Base-by-base conservation (phyloP, 2,113 vertebrate species). In the Boleophthalmus pectinirostris region DNA sequence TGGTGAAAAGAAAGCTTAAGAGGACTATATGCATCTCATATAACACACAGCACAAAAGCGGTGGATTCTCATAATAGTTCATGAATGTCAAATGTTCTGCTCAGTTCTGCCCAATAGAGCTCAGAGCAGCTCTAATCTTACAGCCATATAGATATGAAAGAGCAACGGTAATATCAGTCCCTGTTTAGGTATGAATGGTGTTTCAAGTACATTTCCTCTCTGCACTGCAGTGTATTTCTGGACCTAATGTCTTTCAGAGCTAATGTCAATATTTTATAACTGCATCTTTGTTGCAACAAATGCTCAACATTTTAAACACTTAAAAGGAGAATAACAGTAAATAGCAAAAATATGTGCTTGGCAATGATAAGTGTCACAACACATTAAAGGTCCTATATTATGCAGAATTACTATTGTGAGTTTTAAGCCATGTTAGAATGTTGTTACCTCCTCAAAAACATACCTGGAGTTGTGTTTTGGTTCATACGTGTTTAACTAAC, bases 71-170 rank as follows among this genome's bases (percentile, higher is more conserved):
- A 16, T 74, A 66, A 49, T 51, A 80, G 24, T 21, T 81, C 23
- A 54, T 79, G n/a, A 73, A 79, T 66, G 69, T 75, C 60, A 72
- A 78, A 63, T 45, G 56, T n/a, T 67, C 64, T 0, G 2, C 18
- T 57, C 23, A 65, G 47, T 23, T 14, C 15, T 24, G 49, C 54
- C 21, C 53, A 60, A 70, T 56, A 69, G 47, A 61, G 29, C 33
- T 75, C 15, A n/a, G 71, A 79, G 81, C 51, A 51, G 65, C 72
- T 66, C 71, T 65, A 38, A 76, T 82, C 75, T 78, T 69, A 63
- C 66, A 74, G 20, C 58, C 66, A 49, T 23, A 61, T 29, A 77
- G 3, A 77, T 56, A 49, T 72, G n/a, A 68, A 66, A 54, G 74
- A 75, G 64, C 51, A 24, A 53, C 64, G 54, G 70, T 70, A 72